Percentiles rank a stretch among this genome's conserved stretches.
These are phyloP conservation scores for Caenorhabditis briggsae DNA, from an alignment of 1,140 invertebrate species.

Conservation along the genomic window DNA sequence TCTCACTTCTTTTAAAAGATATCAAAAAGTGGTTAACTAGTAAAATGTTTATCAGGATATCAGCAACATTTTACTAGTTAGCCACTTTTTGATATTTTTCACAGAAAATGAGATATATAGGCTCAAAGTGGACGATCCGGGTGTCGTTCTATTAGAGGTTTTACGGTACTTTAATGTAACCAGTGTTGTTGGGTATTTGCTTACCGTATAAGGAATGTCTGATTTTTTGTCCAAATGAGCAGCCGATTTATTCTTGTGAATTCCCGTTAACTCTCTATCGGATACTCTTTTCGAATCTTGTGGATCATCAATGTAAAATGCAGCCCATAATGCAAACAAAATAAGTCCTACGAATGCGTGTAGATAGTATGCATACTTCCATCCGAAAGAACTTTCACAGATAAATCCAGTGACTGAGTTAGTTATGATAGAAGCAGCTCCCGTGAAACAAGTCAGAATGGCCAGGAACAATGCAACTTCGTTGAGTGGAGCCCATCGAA, in stretches of 20 bases:
- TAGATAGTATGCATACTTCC: slow-evolving; percentile 68
- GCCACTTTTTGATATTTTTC: no score
- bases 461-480: slow-evolving; percentile 59
- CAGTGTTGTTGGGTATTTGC: not conserved
- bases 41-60: no score
- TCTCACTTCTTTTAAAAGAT: no score
- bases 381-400: slow-evolving; percentile 67
- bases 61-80: no score
- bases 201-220: slow-evolving; percentile 64
- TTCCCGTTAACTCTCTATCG: slow-evolving; percentile 62
- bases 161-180: not conserved
- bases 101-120: no score
- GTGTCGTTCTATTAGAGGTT: no score
- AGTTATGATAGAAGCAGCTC: slow-evolving; percentile 53
- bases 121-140: no score
- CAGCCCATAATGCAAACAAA: slow-evolving; percentile 66
- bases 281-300: slow-evolving; percentile 59
- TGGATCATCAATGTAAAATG: slow-evolving; percentile 68
- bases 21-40: no score
- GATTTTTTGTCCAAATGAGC: slow-evolving; percentile 65
- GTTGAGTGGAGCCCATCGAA: slow-evolving; percentile 58
- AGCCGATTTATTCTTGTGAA: slow-evolving; percentile 66
- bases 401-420: slow-evolving; percentile 55
- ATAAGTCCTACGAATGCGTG: slow-evolving; percentile 61
- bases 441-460: slow-evolving; percentile 57